These are phyloP conservation scores for Aphelocoma coerulescens DNA, from an alignment of 2,113 vertebrate genomes.

Conservation along the genomic window DNA sequence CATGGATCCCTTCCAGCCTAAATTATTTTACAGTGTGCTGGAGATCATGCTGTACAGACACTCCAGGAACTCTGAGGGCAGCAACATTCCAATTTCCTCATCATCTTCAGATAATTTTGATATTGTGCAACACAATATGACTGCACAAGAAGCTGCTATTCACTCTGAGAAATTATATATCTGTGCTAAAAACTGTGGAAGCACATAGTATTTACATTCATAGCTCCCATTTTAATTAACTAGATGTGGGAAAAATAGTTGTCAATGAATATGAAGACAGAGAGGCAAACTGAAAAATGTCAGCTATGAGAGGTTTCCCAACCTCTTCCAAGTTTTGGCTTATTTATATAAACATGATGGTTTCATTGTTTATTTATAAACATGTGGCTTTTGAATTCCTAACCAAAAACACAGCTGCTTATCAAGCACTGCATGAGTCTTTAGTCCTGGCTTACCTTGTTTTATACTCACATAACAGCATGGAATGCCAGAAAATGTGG, in stretches of 20 bases:
- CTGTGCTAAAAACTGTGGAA: not conserved
- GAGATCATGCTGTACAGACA: not conserved
- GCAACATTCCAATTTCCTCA: not conserved
- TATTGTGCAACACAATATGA: not conserved
- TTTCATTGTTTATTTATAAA: not conserved
- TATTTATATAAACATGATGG: not conserved
- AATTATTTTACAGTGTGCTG: not conserved
- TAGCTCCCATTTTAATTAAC: not conserved
- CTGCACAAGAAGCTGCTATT: not conserved
- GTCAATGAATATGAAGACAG: not conserved
- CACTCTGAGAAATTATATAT: not conserved
- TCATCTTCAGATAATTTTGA: not conserved
- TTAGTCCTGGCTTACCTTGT: not conserved
- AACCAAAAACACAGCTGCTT: not conserved
- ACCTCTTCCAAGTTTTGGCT: not conserved
- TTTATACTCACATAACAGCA: not conserved
- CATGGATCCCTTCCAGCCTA: constrained; percentile 12
- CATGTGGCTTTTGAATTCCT: not conserved
- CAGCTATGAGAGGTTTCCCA: not conserved
- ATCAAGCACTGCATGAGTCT: not conserved
- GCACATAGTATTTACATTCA: not conserved
- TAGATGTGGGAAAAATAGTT: not conserved
- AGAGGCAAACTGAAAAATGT: not conserved
- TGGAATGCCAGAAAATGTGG: not conserved
- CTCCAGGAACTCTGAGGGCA: not conserved